These are phyloP conservation scores for Eumeta japonica DNA, from an alignment of 1,140 invertebrate genomes.

Conservation along the genomic window DNA sequence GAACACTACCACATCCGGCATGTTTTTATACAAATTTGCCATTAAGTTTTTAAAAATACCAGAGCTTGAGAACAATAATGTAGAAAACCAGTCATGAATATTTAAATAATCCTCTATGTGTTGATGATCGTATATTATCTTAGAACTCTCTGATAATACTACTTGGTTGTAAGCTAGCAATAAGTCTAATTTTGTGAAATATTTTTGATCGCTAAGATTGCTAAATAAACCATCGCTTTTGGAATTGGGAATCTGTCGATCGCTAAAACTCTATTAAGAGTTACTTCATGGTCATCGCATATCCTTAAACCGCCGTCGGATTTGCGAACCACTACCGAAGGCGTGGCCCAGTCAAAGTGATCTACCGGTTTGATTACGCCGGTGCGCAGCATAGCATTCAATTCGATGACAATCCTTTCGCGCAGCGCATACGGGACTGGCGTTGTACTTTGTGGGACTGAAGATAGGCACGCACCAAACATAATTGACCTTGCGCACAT, in stretches of 20 bases:
- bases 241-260: slow-evolving; percentile 8
- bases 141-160: background rate
- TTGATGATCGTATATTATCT: slow-evolving; percentile 7
- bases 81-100: slow-evolving; percentile 6
- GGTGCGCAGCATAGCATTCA: slow-evolving; percentile 2
- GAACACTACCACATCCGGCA: slow-evolving; percentile 5
- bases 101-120: slow-evolving; percentile 4
- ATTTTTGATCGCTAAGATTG: background rate
- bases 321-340: background rate
- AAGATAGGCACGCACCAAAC: too few species aligned
- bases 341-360: slow-evolving; percentile 2
- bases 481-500: too few species aligned
- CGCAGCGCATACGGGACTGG: slow-evolving; percentile 2
- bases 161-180: slow-evolving; percentile 6
- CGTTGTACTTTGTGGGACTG: background rate
- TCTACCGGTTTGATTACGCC: slow-evolving; percentile 3
- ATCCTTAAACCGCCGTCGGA: slow-evolving; percentile 3
- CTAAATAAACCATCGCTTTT: slow-evolving; percentile 5
- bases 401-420: slow-evolving; percentile 2
- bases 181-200: slow-evolving; percentile 6
- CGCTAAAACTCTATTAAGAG: slow-evolving; percentile 5
- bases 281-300: slow-evolving; percentile 6
- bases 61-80: background rate
- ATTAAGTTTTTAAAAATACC: slow-evolving; percentile 3
- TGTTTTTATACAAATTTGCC: background rate